Evolutionary conservation across 2,797 vertebrate genomes (phyloP).

Genomic region (Hoplostethus mediterraneus): DNA sequence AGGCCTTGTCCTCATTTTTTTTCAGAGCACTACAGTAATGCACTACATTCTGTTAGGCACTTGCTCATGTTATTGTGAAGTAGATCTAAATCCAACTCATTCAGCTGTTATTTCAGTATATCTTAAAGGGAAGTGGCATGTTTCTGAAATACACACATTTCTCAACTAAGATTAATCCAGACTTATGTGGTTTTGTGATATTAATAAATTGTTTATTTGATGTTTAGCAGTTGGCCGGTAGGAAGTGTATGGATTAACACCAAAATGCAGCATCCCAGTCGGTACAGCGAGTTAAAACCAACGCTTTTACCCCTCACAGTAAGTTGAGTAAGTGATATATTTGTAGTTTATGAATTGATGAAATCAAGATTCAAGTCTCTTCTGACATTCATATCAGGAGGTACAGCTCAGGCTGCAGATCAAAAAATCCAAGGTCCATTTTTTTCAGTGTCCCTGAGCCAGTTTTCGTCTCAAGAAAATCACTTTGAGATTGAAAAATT

Average conservation of each 20-base stretch:
- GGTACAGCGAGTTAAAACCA: background rate
- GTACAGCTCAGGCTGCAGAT: background rate
- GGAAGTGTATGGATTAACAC: too few species aligned
- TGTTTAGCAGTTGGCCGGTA: too few species aligned
- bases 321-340: conserved; percentile 11
- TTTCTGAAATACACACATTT: too few species aligned
- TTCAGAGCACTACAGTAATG: conserved; percentile 39
- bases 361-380: conserved; percentile 12
- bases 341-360: background rate
- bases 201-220: too few species aligned
- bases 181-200: too few species aligned
- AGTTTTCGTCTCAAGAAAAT: conserved; percentile 20
- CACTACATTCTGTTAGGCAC: conserved; percentile 20
- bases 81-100: too few species aligned
- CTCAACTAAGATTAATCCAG: too few species aligned
- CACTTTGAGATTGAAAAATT: conserved; percentile 6
- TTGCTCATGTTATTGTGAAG: background rate
- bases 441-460: too few species aligned
- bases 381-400: conserved; percentile 9
- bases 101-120: too few species aligned
- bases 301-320: background rate
- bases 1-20: conserved; percentile 25
- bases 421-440: too few species aligned
- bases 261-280: too few species aligned
- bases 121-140: conserved; percentile 1